phyloP scores from a whole-genome alignment of 2,797 vertebrate genomes.

The Garrulus glandarius region DNA sequence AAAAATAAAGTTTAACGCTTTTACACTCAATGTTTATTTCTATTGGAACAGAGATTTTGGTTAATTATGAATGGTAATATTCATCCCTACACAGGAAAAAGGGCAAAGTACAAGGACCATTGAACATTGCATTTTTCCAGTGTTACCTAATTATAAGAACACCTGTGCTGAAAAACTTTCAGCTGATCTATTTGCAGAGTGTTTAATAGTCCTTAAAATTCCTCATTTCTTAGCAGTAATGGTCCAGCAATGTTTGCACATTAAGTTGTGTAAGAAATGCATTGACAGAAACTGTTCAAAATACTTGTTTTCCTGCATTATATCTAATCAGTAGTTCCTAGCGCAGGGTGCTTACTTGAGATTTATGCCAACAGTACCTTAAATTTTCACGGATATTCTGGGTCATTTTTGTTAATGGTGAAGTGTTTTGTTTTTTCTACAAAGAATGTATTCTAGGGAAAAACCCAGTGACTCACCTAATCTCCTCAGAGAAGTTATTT shows the following conservation, averaged over 20 bases:
- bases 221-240: slow-evolving; percentile 61
- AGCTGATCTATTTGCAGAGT: slow-evolving; percentile 72
- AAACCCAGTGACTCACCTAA: slow-evolving; percentile 26
- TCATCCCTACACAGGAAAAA: slow-evolving; percentile 45
- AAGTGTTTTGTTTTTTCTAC: slow-evolving; percentile 13
- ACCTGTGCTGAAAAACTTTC: slow-evolving; percentile 71
- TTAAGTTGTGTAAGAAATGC: slow-evolving; percentile 4
- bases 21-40: background rate
- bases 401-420: background rate
- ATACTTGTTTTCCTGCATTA: slow-evolving; percentile 14
- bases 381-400: background rate
- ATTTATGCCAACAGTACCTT: slow-evolving; percentile 13
- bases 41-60: background rate
- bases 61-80: slow-evolving; percentile 49
- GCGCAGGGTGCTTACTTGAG: slow-evolving; percentile 7
- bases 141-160: slow-evolving; percentile 70
- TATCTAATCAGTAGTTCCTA: background rate
- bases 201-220: slow-evolving; percentile 77
- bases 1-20: background rate
- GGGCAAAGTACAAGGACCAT: slow-evolving; percentile 61
- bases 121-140: slow-evolving; percentile 70
- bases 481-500: slow-evolving; percentile 7
- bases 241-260: slow-evolving; percentile 43
- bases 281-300: slow-evolving; percentile 2
- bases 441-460: background rate